Evolutionary conservation across 1,140 invertebrate genomes (phyloP), one percentile per base, ranked within the genome.

Genomic region (Belonocnema kinseyi): DNA sequence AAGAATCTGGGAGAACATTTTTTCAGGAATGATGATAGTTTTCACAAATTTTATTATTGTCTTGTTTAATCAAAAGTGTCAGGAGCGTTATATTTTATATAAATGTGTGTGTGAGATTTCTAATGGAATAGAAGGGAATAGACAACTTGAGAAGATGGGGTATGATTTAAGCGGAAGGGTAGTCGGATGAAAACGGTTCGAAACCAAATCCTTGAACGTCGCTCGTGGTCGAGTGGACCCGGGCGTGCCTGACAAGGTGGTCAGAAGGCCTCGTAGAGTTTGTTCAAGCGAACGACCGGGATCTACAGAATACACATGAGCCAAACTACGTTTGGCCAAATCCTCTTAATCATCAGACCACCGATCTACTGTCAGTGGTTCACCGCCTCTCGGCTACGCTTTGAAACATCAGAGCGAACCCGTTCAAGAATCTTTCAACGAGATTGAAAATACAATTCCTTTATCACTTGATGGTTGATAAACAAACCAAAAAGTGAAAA

Each of bases 181-280:
- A 78, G 78, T 80, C 72, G 77, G 52, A 75, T 52, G 72, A 70
- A 80, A 83, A 80, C 80, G 72, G 54, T 54, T 58, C 26, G 50
- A 79, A 72, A 72, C 77, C 53, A 78, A 80, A 83, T 83, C 80
- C 82, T 76, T 16, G 77, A 74, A 76, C 79, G 82, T 73, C 61
- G 80, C 74, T 61, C 56, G 73, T 71, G 75, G 58, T 78, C 74
- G 76, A 53, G 76, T 75, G 78, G 61, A 82, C 80, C 58, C 77
- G 81, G 80, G 76, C 84, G 82, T 83, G 81, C 79, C 82, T 82
- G 84, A 83, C 83, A 83, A 82, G 80, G 79, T 81, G 80, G 84
- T 83, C 82, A 82, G 82, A 72, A 81, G 81, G 80, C 82, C 84
- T 85, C 79, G 80, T 79, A 77, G 54, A 78, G 84, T 85, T 85